Base-by-base conservation (phyloP, 2,888 invertebrate species). In the Drosophila mimetica region DNA sequence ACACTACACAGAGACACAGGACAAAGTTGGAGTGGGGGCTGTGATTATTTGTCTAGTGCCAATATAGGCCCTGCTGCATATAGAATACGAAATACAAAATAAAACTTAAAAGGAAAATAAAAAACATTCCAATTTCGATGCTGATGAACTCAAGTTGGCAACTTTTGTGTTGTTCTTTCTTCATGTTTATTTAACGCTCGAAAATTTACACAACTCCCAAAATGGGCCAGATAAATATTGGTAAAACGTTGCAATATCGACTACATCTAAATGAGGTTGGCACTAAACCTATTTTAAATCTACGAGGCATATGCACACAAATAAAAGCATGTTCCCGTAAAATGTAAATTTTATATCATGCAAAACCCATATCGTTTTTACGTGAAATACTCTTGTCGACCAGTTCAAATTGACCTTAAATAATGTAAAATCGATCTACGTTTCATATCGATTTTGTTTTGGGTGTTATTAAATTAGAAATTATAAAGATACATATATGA, bases 21-120 rank as follows among this genome's bases (percentile, higher is more conserved):
- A 58, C 4, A 30, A 36, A 42, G 32, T 32, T n/a, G 42, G 32
- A 20, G n/a, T 36, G 46, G 48, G 37, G 37, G 20, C 57, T 65
- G 59, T 60, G 78, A 69, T 76, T 82, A 79, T 82, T 87, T 87
- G 83, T 76, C 76, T 67, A 78, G 76, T 81, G 85, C 73, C 88
- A 82, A 82, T 72, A 83, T 64, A 71, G 78, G 79, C 76, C 71
- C 66, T 82, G 20, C 82, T 84, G 86, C 76, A 87, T 85, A 78
- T 76, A 63, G 87, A 82, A 59, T 59, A 83, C 84, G 57, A 71
- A 16, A 37, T 44, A 37, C 67, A 66, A 48, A 55, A 53, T 36
- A 39, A 55, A 67, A 46, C 25, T 55, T 55, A 61, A 65, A 71
- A 58, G 48, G 50, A 39, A 71, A 52, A 52, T 53, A 58, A 8